These are phyloP conservation scores for Asobara japonica DNA, from an alignment of 1,140 invertebrate species.

Conservation along the genomic window DNA sequence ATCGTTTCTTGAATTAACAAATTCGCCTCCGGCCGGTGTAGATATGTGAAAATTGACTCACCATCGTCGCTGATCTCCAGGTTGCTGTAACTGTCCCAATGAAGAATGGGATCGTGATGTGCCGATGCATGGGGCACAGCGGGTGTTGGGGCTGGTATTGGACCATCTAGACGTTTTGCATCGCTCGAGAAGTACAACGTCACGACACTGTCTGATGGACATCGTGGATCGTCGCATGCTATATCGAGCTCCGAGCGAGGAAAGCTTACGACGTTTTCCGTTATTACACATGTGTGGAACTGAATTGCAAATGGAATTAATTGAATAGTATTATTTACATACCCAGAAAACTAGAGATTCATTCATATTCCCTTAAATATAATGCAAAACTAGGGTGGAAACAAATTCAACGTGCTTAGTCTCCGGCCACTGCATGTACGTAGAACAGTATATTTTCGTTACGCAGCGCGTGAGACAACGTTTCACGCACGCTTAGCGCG, in stretches of 20 bases:
- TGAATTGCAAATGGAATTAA: constrained; percentile 64
- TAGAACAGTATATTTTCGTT: neutral
- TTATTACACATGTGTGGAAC: constrained; percentile 93
- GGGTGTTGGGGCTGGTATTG: constrained; percentile 76
- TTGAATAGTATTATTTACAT: neutral
- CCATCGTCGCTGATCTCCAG: constrained; percentile 71
- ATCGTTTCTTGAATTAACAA: too few species aligned
- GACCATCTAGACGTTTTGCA: constrained; percentile 67
- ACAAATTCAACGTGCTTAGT: too few species aligned
- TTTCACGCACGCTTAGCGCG: too few species aligned
- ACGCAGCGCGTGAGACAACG: too few species aligned
- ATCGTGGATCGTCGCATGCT: constrained; percentile 78
- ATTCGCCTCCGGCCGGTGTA: constrained; percentile 44
- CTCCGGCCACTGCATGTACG: neutral
- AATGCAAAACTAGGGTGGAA: too few species aligned
- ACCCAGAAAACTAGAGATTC: neutral
- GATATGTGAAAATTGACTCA: constrained; percentile 50
- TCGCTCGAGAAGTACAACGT: constrained; percentile 81
- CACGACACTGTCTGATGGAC: constrained; percentile 81
- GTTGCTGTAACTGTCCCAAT: constrained; percentile 87
- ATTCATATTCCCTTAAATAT: too few species aligned
- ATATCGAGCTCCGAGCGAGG: constrained; percentile 86
- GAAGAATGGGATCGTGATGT: constrained; percentile 77
- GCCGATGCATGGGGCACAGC: constrained; percentile 72
- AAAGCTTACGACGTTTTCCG: constrained; percentile 84